These are phyloP conservation scores for Coenobita brevimanus DNA, from an alignment of 1,140 invertebrate species.

Conservation along the genomic window DNA sequence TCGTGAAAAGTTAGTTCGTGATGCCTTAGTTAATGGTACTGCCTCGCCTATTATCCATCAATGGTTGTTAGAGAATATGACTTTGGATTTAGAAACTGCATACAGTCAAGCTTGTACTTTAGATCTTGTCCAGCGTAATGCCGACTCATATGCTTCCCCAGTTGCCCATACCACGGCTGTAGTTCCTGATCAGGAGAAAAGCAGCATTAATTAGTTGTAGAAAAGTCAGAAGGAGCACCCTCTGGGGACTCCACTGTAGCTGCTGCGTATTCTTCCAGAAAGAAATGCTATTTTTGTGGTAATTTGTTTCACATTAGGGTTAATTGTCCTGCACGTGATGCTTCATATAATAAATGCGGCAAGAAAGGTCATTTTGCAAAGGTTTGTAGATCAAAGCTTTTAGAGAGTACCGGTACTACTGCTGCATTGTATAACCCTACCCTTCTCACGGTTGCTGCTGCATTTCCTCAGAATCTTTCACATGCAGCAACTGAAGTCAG, in stretches of 20 bases:
- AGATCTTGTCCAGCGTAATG: conserved; percentile 25
- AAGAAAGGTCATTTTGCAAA: conserved; percentile 18
- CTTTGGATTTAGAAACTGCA: not conserved
- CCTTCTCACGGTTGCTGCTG: not conserved
- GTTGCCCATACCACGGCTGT: not conserved
- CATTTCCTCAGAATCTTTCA: conserved; percentile 13
- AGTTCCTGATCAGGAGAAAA: not conserved
- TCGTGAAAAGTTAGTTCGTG: not conserved
- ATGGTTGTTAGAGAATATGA: not conserved
- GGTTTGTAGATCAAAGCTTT: not conserved
- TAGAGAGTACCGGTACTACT: no score
- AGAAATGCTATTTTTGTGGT: not conserved
- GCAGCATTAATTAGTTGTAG: not conserved
- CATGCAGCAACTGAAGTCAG: conserved; percentile 14
- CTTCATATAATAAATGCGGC: not conserved
- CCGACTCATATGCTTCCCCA: not conserved
- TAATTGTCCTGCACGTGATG: conserved; percentile 11
- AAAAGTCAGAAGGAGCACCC: not conserved
- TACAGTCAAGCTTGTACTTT: not conserved
- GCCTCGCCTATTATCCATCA: conserved; percentile 5
- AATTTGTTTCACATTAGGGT: not conserved
- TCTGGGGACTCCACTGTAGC: not conserved
- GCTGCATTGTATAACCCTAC: not conserved
- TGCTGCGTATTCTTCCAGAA: not conserved
- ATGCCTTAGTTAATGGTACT: conserved; percentile 14